A percentile compares a stretch with the other conserved stretches of the same genome.
Conservation (phyloP, 2,888 invertebrate genomes). For the Trisateles emortualis region DNA sequence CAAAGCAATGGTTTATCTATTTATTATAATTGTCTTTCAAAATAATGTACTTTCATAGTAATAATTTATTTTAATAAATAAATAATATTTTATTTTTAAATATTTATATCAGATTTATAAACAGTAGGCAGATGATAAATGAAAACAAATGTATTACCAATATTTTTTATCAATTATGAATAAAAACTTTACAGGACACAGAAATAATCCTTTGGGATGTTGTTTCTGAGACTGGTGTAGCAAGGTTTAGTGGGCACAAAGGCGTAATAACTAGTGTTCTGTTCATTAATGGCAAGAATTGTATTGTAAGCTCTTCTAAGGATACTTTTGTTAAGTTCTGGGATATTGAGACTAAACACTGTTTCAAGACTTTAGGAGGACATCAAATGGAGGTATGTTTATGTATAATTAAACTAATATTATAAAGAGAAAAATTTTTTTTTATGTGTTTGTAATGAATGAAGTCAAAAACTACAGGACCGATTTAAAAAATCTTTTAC, state of each 20-base stretch:
- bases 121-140: too few relatives aligned
- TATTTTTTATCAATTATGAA: neutral
- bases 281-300: slow-evolving; percentile 90
- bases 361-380: slow-evolving; percentile 97
- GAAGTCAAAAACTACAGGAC: too few relatives aligned
- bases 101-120: too few relatives aligned
- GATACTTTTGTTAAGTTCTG: slow-evolving; percentile 99
- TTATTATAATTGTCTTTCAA: too few relatives aligned
- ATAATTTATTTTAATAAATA: too few relatives aligned
- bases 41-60: too few relatives aligned
- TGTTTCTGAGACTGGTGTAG: slow-evolving; percentile 95
- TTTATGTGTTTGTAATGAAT: too few relatives aligned
- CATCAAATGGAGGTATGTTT: slow-evolving; percentile 92
- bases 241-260: slow-evolving; percentile 96
- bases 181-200: slow-evolving; percentile 89
- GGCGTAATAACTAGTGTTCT: slow-evolving; percentile 94
- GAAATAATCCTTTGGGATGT: slow-evolving; percentile 98
- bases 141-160: too few relatives aligned
- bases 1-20: too few relatives aligned
- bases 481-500: too few relatives aligned
- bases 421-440: too few relatives aligned
- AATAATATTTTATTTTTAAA: too few relatives aligned
- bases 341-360: slow-evolving; percentile 97
- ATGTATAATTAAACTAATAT: slow-evolving; percentile 1
- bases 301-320: slow-evolving; percentile 94